Evolutionary conservation across 2,113 vertebrate species (phyloP).

Genomic region (Ceratotherium simum): DNA sequence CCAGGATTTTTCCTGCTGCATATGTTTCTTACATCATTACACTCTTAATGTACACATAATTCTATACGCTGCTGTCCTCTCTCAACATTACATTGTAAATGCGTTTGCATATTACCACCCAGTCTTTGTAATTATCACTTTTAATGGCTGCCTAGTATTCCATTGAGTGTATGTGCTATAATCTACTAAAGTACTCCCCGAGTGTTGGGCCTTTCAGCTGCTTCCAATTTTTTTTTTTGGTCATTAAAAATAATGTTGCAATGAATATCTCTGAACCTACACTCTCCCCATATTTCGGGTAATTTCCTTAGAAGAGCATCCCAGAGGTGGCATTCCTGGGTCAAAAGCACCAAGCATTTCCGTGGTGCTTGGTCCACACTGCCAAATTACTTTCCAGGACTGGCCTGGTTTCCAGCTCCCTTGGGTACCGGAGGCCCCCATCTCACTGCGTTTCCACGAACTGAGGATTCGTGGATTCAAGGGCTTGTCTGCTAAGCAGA

Average conservation of each 20-base stretch:
- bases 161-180: neutral
- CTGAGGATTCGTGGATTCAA: neutral
- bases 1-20: neutral
- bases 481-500: neutral
- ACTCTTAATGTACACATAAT: neutral
- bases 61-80: neutral
- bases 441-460: rapidly evolving
- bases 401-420: neutral
- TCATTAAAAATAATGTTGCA: conserved; percentile 38
- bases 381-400: neutral
- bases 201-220: neutral
- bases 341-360: neutral
- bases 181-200: neutral
- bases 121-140: neutral
- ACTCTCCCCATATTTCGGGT: neutral
- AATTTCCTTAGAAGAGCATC: conserved; percentile 22
- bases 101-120: neutral
- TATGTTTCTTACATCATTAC: neutral
- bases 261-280: neutral
- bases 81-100: rapidly evolving
- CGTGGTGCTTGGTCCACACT: rapidly evolving
- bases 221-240: neutral
- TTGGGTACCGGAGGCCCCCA: neutral
- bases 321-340: neutral
- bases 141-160: conserved; percentile 56